Base-by-base conservation (phyloP, 2,797 vertebrate genomes). In the Phoxinus dragarum region DNA sequence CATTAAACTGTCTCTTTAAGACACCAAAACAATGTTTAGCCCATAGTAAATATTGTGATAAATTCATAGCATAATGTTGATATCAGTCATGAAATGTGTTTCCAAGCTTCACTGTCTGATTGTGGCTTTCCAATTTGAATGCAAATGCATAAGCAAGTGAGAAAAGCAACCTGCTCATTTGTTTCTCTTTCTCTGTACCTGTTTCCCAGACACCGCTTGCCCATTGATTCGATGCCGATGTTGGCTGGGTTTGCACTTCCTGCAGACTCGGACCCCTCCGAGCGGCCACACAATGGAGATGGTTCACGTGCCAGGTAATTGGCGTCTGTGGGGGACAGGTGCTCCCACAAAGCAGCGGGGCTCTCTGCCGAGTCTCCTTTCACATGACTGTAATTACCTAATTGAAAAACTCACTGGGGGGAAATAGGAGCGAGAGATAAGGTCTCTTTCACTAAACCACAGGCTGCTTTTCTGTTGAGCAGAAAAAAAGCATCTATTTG, bases 371-470 rank as follows among this genome's bases (percentile, higher is more conserved):
- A 88, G 89, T 82, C 91, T 94, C 92, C 85, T 92, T 94, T 95
- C 93, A 93, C 88, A 83, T 90, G 90, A 90, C 90, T 92, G 92
- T 94, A 94, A 94, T 95, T 94, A 94, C 91, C 93, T 94, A 94
- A 95, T 94, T 94, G 93, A 94, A 95, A 94, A 92, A 89, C 93
- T 91, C 86, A 84, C 91, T 88, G 81, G 90, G 90, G 92, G 71
- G 81, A 87, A 87, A 84, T 73, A 85, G 76, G 87, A 78, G 76
- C 59, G 59, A 81, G 87, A 85, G 89, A 89, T 86, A 87, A 80
- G 85, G 86, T 79, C 59, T 66, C 69, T 86, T 76, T 80, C 67
- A 78, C 79, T 34, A 77, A 59, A 71, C 74, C 59, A 6, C 34
- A 19, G 56, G 72, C 80, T 66, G 66, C 59, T 59, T 79, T 56